phyloP scores from a whole-genome alignment of 1,140 invertebrate species.

The Ceratina australensis region DNA sequence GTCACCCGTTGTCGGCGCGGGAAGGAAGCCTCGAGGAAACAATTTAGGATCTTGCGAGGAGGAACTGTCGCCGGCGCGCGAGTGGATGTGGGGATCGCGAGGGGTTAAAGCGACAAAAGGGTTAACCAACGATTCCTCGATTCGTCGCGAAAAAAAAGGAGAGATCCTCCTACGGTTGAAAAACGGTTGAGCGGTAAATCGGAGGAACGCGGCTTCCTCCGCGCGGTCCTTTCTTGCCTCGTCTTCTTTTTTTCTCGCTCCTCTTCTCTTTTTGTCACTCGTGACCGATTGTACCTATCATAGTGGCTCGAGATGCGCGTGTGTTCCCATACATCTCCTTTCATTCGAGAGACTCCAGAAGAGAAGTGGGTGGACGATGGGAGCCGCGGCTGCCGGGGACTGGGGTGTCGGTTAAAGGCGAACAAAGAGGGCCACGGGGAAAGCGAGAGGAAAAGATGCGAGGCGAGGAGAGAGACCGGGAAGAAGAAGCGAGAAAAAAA shows the following conservation, averaged over 20 bases:
- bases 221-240: conserved; percentile 30
- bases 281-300: conserved; percentile 58
- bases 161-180: conserved; percentile 19
- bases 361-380: conserved; percentile 48
- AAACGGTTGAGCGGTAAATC: conserved; percentile 33
- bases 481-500: conserved; percentile 1
- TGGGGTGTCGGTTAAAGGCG: conserved; percentile 34
- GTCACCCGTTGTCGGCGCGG: neutral
- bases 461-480: neutral
- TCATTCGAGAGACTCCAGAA: conserved; percentile 58
- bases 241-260: conserved; percentile 29
- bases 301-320: conserved; percentile 58
- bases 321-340: conserved; percentile 58
- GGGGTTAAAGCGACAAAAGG: conserved; percentile 29
- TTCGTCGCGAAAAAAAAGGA: conserved; percentile 29
- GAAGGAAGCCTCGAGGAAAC: conserved; percentile 13
- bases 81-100: neutral
- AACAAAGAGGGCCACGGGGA: conserved; percentile 20
- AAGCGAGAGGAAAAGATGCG: neutral
- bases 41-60: conserved; percentile 12
- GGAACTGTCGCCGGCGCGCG: neutral
- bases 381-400: neutral
- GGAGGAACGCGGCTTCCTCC: conserved; percentile 31
- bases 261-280: conserved; percentile 38
- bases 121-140: conserved; percentile 46